Base-by-base conservation (phyloP, 2,888 invertebrate species). In the Physocephala rufipes region DNA sequence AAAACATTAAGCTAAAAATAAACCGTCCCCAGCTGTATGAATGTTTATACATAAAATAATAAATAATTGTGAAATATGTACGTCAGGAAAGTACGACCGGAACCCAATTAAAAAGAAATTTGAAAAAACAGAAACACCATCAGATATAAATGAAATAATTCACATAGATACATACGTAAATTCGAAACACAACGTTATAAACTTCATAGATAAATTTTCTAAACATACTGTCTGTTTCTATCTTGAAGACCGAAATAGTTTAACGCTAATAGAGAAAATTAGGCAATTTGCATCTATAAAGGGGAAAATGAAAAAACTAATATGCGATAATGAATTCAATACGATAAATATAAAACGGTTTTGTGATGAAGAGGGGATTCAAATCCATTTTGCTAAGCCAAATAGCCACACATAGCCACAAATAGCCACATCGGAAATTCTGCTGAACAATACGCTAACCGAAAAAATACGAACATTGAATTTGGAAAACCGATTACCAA, bases 31-130 rank as follows among this genome's bases (percentile, higher is more conserved):
- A 76, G 7, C 24, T 76, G 43, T 70, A 58, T n/a, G n/a, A 59
- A 62, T 30, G 30, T 19, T 66, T 36, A 71, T 74, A 66, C 71
- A 73, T 19, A 73, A 74, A 59, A 67, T 75, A 15, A 67, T 75
- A 13, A 78, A 75, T 49, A 76, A 73, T 65, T 75, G 75, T 21
- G 73, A 68, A 5, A 47, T 73, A 26, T 72, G 74, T 43, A 67
- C 30, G 28, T 16, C 51, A 3, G 67, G 53, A n/a, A 74, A 73
- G 49, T 72, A 73, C 62, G 74, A 73, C 21, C 64, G 74, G 53
- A 70, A 73, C 19, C 74, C 66, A 4, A 58, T 71, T 45, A 72
- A 67, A 21, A 47, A 64, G 30, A 64, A 47, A 64, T 64, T 64
- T 26, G 7, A 4, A 24, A 9, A 13, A 47, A 64, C 64, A 16